Evolutionary conservation across 2,888 invertebrate genomes (phyloP).

Genomic region (Calliphora vomitoria): DNA sequence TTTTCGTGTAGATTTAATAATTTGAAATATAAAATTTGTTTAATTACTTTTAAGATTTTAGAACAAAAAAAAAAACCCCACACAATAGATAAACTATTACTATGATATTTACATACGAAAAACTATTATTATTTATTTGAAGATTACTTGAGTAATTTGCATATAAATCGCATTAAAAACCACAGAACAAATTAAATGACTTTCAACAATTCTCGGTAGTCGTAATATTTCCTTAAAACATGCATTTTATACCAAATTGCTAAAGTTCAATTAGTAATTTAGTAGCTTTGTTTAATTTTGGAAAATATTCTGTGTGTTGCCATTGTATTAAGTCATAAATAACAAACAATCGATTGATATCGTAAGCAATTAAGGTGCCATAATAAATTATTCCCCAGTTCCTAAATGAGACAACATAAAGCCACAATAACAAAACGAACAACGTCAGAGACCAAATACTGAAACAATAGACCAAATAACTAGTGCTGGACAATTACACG

Average conservation of each 20-base stretch:
- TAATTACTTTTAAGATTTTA: constrained; percentile 43
- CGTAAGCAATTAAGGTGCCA: constrained; percentile 62
- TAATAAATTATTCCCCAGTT: constrained; percentile 57
- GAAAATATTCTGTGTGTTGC: background rate
- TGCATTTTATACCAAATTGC: background rate
- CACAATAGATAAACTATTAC: background rate
- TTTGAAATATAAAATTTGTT: constrained; percentile 24
- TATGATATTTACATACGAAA: background rate
- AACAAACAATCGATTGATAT: constrained; percentile 55
- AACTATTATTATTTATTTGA: constrained; percentile 39
- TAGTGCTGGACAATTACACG: constrained; percentile 16
- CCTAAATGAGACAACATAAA: constrained; percentile 34
- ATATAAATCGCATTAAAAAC: constrained; percentile 53
- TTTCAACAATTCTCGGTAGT: constrained; percentile 30
- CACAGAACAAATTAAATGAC: constrained; percentile 14
- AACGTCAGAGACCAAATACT: constrained; percentile 4
- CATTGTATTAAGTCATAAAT: constrained; percentile 54
- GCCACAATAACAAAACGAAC: background rate
- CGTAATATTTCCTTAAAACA: constrained; percentile 41
- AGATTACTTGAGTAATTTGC: constrained; percentile 53
- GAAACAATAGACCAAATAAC: constrained; percentile 23
- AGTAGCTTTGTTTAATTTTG: background rate
- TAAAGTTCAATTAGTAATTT: background rate
- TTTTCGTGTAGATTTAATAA: constrained; percentile 24
- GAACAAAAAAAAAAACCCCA: constrained; percentile 19